Evolutionary conservation across 2,888 invertebrate species (phyloP).

Genomic region (Thymelicus sylvestris): DNA sequence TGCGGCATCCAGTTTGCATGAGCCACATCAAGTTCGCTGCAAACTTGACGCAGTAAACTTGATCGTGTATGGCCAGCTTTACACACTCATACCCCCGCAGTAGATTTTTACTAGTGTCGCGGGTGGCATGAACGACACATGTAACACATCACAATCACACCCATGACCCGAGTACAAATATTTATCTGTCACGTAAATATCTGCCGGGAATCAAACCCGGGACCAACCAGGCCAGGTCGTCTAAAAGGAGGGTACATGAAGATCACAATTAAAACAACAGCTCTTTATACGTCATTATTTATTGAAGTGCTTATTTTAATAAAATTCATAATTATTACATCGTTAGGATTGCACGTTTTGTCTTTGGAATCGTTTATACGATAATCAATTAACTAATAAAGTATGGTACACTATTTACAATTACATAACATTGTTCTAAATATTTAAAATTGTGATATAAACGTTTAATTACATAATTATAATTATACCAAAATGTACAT

Average conservation of each 20-base stretch:
- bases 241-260: not conserved
- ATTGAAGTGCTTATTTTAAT: constrained; percentile 74
- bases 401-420: constrained; percentile 53
- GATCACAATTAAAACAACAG: constrained; percentile 45
- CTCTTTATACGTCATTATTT: constrained; percentile 64
- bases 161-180: too few relatives aligned
- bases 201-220: too few relatives aligned
- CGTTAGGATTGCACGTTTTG: constrained; percentile 75
- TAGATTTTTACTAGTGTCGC: too few relatives aligned
- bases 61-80: too few relatives aligned
- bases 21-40: too few relatives aligned
- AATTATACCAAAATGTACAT: constrained; percentile 41
- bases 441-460: constrained; percentile 49
- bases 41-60: too few relatives aligned
- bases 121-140: too few relatives aligned
- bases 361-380: constrained; percentile 73
- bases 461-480: constrained; percentile 41
- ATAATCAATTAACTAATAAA: constrained; percentile 45
- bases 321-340: constrained; percentile 59
- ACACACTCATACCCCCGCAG: too few relatives aligned
- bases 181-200: too few relatives aligned
- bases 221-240: too few relatives aligned
- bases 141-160: too few relatives aligned
- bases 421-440: constrained; percentile 49
- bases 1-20: too few relatives aligned